Evolutionary conservation across 2,797 vertebrate species (phyloP), one percentile per base, ranked within the genome.

Genomic region (Ficedula albicollis): DNA sequence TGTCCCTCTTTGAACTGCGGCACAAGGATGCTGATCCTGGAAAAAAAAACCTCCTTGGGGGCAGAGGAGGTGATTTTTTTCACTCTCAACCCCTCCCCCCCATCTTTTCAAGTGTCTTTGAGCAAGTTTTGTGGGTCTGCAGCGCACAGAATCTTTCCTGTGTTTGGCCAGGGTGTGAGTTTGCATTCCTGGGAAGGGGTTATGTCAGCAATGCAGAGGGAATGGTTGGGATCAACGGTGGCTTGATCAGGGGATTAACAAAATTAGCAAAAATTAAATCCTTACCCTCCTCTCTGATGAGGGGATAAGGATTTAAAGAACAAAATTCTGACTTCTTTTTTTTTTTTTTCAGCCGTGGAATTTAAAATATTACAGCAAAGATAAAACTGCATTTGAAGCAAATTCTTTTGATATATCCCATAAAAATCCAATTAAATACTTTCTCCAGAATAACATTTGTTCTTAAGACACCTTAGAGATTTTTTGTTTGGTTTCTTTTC

Each of bases 161-260:
- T 3, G 7, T 20, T 34, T 15, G 8, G 27, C 3, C 10, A 0
- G 25, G 15, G 19, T n/a, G 27, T 51, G 43, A 76, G 82, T 15
- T 51, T 32, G 3, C 15, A 1, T 49, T 81, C 26, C n/a, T 27
- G 44, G 36, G 36, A 52, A 52, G 30, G 10, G 7, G 5, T 18
- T 55, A 32, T 0, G 0, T 67, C 46, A 48, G 23, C 3, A 30
- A 14, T 0, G 17, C 3, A 66, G 55, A 46, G 13, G 39, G 49
- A 44, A 64, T 36, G 32, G n/a, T 6, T 54, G 39, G 21, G 49
- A 44, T 64, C 49, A 44, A 4, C 25, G 49, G 21, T 54, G 21
- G 21, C 39, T 44, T 32, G 49, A 16, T 54, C n/a, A 54, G n/a
- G 26, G 39, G 60, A 54, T 78, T 44, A 54, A 64, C 21, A 44